These are phyloP conservation scores for Nothocercus nigrocapillus DNA, from an alignment of 2,113 vertebrate genomes.

Conservation along the genomic window DNA sequence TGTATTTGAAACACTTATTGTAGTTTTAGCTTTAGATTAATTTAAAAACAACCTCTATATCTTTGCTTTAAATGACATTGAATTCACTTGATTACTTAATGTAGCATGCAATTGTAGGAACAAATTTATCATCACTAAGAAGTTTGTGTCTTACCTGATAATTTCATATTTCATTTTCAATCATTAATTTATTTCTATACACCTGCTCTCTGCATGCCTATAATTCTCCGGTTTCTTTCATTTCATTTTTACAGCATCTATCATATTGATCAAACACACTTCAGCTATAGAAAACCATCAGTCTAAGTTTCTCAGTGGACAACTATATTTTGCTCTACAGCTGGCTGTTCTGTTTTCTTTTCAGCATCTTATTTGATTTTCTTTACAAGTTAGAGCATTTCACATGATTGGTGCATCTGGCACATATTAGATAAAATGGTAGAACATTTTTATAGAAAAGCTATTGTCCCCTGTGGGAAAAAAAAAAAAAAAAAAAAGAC, in stretches of 20 bases:
- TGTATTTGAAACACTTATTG: not conserved
- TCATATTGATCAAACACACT: not conserved
- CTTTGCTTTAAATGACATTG: not conserved
- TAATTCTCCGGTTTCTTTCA: not conserved
- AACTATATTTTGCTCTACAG: not conserved
- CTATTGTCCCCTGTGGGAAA: not conserved
- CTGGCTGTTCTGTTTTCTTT: not conserved
- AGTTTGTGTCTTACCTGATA: not conserved
- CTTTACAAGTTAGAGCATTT: not conserved
- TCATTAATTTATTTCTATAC: not conserved
- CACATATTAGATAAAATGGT: not conserved
- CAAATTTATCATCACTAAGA: not conserved
- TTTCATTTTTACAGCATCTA: not conserved
- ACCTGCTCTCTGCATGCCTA: not conserved
- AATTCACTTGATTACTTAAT: not conserved
- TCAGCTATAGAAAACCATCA: not conserved
- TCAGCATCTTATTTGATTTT: not conserved
- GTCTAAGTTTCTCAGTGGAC: not conserved
- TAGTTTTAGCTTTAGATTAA: not conserved
- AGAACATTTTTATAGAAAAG: not conserved
- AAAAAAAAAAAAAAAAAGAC: not conserved
- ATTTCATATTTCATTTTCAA: not conserved
- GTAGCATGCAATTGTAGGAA: not conserved
- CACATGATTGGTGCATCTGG: not conserved
- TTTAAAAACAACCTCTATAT: not conserved